These are phyloP conservation scores for Danionella cerebrum DNA, from an alignment of 2,113 vertebrate genomes.

Conservation along the genomic window DNA sequence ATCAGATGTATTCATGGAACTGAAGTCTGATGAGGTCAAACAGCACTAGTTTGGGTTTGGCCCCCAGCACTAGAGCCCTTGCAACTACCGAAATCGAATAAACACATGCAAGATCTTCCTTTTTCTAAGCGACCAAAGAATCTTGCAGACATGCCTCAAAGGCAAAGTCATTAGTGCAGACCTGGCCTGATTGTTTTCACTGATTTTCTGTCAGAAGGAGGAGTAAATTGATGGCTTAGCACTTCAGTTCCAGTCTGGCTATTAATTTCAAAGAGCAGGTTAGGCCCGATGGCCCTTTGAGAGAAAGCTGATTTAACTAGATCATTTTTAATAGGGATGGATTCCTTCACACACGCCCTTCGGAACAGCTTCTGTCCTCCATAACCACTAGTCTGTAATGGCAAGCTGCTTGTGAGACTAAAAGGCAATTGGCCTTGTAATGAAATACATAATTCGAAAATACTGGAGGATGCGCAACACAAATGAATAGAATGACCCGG, in stretches of 20 bases:
- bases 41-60: not conserved
- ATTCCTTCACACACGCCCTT: slow-evolving; percentile 35
- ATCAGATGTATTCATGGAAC: too few species aligned
- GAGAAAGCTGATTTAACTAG: slow-evolving; percentile 40
- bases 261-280: slow-evolving; percentile 41
- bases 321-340: slow-evolving; percentile 41
- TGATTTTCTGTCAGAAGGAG: slow-evolving; percentile 43
- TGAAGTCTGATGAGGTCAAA: too few species aligned
- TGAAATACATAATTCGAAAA: slow-evolving; percentile 32
- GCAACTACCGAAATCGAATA: not conserved
- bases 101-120: not conserved
- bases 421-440: slow-evolving; percentile 34
- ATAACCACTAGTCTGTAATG: slow-evolving; percentile 36
- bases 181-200: slow-evolving; percentile 42
- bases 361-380: slow-evolving; percentile 32
- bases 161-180: slow-evolving; percentile 39
- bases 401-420: slow-evolving; percentile 37
- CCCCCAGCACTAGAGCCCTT: not conserved
- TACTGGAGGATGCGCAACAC: slow-evolving; percentile 19
- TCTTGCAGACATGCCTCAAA: slow-evolving; percentile 37
- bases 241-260: slow-evolving; percentile 35
- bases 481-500: slow-evolving; percentile 9
- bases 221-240: slow-evolving; percentile 40
- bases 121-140: slow-evolving; percentile 10
- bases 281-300: slow-evolving; percentile 34